Base-by-base conservation (phyloP, 2,797 vertebrate genomes). In the Chloroceryle inda region DNA sequence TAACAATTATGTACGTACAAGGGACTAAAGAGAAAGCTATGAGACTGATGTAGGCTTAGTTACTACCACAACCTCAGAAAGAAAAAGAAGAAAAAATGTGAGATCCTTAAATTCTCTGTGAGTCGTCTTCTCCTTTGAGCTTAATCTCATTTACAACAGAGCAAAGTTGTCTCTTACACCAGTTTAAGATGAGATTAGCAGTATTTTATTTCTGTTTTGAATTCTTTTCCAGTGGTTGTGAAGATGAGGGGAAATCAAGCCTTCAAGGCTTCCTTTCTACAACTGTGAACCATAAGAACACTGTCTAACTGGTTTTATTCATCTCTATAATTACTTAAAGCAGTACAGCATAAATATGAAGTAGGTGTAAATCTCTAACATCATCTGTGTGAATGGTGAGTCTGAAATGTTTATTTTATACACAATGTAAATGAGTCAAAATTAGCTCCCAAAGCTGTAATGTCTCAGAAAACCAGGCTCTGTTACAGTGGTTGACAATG, bases 341-440 rank as follows among this genome's bases (percentile, higher is more conserved):
- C 35, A 94, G 26, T 59, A 33, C 11, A 61, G 49, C 77, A 83
- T 90, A 80, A 92, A 61, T 71, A 85, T 42, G 67, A 76, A 79
- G 86, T 85, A 94, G 87, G 89, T 96, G 89, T 81, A 95, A 94
- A 96, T 96, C 87, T 94, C 76, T 81, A 84, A 85, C 75, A 76
- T 53, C 52, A 53, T 53, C 17, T 19, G 52, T 53, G 52, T 10
- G 18, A 53, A 31, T 29, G 27, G 27, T 11, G 17, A 31, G 47
- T 31, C 10, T 53, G 27, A 53, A 53, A 53, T 81, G 40, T 86
- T 96, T 92, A 89, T 92, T 96, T 96, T 86, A 53, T 44, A 55
- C 21, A 62, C 63, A 81, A 66, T 63, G 44, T 75, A 85, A 87
- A 80, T 12, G 21, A 59, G 47, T 13, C 37, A 90, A 91, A 94